Evolutionary conservation across 2,797 vertebrate genomes (phyloP).

Genomic region (Sphaeramia orbicularis): DNA sequence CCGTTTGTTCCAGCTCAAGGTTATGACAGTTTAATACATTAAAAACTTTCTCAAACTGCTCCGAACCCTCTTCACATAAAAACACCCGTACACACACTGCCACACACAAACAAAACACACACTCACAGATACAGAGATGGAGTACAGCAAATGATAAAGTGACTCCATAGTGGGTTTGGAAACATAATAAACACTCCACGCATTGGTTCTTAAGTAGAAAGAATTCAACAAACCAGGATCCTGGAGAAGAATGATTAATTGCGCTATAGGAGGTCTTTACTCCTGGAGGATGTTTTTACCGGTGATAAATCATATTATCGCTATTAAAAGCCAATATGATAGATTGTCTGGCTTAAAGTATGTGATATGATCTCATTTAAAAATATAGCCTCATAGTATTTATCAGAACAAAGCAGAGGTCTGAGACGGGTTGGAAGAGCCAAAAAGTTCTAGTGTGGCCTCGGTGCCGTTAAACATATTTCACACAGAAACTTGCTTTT

Average conservation of each 20-base stretch:
- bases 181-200: constrained; percentile 77
- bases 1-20: constrained; percentile 54
- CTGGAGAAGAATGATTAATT: constrained; percentile 84
- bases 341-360: constrained; percentile 74
- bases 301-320: constrained; percentile 87
- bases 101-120: constrained; percentile 44
- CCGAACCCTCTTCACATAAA: constrained; percentile 43
- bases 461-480: constrained; percentile 13
- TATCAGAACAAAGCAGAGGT: constrained; percentile 59
- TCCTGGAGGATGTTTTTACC: constrained; percentile 69
- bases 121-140: constrained; percentile 64
- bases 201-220: constrained; percentile 72
- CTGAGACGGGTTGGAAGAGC: constrained; percentile 38
- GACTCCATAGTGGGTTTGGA: constrained; percentile 65
- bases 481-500: constrained; percentile 13
- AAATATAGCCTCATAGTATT: constrained; percentile 67
- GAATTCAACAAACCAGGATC: constrained; percentile 69
- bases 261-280: constrained; percentile 79
- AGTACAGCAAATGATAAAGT: constrained; percentile 79
- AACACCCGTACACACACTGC: constrained; percentile 33
- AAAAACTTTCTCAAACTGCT: constrained; percentile 52
- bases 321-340: constrained; percentile 86
- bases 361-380: constrained; percentile 80
- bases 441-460: constrained; percentile 29
- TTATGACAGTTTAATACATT: constrained; percentile 69